Evolutionary conservation across 2,888 invertebrate species (phyloP), one percentile per base, ranked within the genome.

Genomic region (Petrolisthes manimaculis): DNA sequence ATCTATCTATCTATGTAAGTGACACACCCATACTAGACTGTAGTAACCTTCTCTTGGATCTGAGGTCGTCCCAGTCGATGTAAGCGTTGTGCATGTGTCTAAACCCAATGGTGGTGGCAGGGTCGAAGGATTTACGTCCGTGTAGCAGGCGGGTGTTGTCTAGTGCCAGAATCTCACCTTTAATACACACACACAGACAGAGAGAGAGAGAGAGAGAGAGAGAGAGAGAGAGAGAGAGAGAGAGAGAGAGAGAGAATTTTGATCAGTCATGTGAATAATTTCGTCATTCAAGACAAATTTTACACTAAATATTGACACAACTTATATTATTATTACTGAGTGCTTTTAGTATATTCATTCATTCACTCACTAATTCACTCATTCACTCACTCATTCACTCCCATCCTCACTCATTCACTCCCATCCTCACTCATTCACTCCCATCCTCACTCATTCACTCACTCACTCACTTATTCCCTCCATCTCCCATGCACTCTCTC

Each of bases 131-230:
- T 24, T 54, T 71, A 3, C 96, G 94, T 0, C 96, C 96, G 92
- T 96, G 96, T 5, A 96, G 93, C 86, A 96, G 92, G 84, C 96
- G 94, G 90, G 95, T 94, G 92, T 96, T 96, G 93, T 96, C 96
- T 93, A 96, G 96, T n/a, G 95, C 94, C n/a, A 96, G 93, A 80
- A 96, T 95, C 91, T 96, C 95, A 0, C 95, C 94, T 94, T 91
- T 69, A 3, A 53, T 55, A 53, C 4, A 80, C 53, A 5, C 18
- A 51, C 54, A 80, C 18, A 80, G 5, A 6, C 14, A 37, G 0
- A 37, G 54, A 37, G 75, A 51, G 55, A 51, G 74, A 14, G 21
- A 37, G 84, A 54, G 54, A 54, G 84, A 9, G 14, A n/a, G 8
- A 9, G 53, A 24, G 37, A 37, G 51, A 51, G 4, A 56, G 67